These are phyloP conservation scores for Mormyrus proboscirostris DNA, from an alignment of 2,797 vertebrate species.

Conservation along the genomic window DNA sequence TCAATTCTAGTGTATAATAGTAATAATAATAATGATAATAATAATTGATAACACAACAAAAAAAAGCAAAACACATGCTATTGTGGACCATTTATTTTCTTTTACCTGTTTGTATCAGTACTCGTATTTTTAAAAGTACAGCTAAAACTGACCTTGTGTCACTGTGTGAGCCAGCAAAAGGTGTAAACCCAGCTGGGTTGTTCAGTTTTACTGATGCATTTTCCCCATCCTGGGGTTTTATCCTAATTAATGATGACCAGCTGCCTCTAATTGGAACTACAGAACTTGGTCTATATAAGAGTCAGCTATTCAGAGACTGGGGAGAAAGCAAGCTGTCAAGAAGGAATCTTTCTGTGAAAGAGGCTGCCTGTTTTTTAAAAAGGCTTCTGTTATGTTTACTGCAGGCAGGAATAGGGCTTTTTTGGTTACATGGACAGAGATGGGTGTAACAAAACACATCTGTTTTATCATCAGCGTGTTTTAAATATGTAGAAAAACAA, in stretches of 20 bases:
- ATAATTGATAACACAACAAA: neutral
- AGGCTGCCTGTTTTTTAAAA: neutral
- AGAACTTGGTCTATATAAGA: constrained; percentile 1
- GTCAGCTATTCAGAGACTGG: constrained; percentile 1
- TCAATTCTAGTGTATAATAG: neutral
- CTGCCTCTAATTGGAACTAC: neutral
- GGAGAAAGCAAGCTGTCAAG: constrained; percentile 3
- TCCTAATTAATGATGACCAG: constrained; percentile 12
- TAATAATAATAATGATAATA: neutral
- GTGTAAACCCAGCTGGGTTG: neutral
- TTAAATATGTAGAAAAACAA: neutral
- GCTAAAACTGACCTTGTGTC: neutral
- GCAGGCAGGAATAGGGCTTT: neutral
- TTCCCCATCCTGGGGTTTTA: neutral
- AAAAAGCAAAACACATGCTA: neutral
- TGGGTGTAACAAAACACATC: neutral
- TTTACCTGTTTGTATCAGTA: constrained; percentile 2
- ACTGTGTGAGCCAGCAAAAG: neutral
- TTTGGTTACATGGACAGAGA: neutral
- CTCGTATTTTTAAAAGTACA: neutral
- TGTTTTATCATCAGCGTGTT: neutral
- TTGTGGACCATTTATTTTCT: neutral
- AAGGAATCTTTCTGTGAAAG: neutral
- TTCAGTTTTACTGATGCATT: neutral
- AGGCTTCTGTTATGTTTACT: neutral